phyloP scores from a whole-genome alignment of 2,113 vertebrate species.

The Cyprinodon variegatus region DNA sequence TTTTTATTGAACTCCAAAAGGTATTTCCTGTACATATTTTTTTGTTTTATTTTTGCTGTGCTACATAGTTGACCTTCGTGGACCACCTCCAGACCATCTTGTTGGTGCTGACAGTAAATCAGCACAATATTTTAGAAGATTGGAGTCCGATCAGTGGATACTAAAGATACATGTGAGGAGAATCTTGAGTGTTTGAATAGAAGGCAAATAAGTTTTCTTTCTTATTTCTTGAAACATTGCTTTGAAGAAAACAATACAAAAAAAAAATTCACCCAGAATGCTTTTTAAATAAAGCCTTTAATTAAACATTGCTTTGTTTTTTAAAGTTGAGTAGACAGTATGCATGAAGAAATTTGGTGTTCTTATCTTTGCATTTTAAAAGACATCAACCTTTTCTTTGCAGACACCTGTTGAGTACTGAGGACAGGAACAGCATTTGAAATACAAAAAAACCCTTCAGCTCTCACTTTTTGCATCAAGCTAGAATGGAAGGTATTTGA shows the following conservation, averaged over 20 bases:
- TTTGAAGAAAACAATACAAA: neutral
- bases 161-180: neutral
- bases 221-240: neutral
- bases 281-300: neutral
- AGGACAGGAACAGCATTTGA: no score
- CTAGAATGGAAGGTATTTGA: neutral
- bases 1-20: neutral
- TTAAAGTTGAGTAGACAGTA: neutral
- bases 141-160: neutral
- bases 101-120: neutral
- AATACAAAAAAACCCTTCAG: neutral
- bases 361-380: neutral
- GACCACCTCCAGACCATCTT: neutral
- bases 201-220: neutral
- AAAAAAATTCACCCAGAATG: neutral
- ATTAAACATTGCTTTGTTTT: neutral
- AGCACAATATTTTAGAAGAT: neutral
- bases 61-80: neutral
- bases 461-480: neutral
- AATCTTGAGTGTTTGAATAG: neutral
- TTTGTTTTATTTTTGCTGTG: neutral
- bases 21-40: neutral
- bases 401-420: constrained; percentile 1
- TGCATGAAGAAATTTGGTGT: neutral
- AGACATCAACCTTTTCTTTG: neutral